Evolutionary conservation across 30 jellyfish, hydroid and myxozoan genomes (phyloP), one percentile per base, ranked within the genome.

Genomic region (Turritopsis rubra): DNA sequence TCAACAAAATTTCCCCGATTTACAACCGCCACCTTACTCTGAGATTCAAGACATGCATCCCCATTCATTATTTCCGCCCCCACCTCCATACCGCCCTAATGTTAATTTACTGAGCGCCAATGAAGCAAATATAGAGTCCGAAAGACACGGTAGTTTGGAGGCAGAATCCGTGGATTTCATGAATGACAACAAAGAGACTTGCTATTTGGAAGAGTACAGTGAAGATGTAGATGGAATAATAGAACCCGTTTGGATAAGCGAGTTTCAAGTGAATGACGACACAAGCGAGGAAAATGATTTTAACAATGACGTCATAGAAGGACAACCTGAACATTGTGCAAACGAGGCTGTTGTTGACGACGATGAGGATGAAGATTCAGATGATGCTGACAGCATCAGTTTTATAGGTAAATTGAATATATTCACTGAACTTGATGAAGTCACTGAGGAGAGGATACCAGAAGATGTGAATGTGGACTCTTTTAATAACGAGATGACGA

Each of bases 21-120:
- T 22, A 68, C 77, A 27, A 68, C 77, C 77, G 9, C 77, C 77
- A 19, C 77, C 77, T 68, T 68, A 68, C 21, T 23, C 30, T n/a
- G 77, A 68, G 19, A n/a, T n/a, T 68, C 31, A 68, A 23, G 22
- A 68, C 16, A 19, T 16, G 19, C 73, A 60, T 18, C 73, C 73
- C 19, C 23, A 0, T n/a, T 9, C 28, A 19, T n/a, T 68, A 68
- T 1, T n/a, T 68, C 0, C 77, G 8, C 77, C 77, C 28, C 77
- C 77, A n/a, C 77, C 77, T 1, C 77, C 77, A 8, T 68, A 68
- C 30, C 9, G 77, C 30, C 77, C 60, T 41, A 13, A 5, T 41
- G n/a, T n/a, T n/a, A n/a, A n/a, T n/a, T n/a, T n/a, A n/a, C n/a
- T n/a, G n/a, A n/a, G n/a, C n/a, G n/a, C n/a, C n/a, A n/a, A n/a